Base-by-base conservation (phyloP, 2,113 vertebrate genomes). In the Ahaetulla prasina region DNA sequence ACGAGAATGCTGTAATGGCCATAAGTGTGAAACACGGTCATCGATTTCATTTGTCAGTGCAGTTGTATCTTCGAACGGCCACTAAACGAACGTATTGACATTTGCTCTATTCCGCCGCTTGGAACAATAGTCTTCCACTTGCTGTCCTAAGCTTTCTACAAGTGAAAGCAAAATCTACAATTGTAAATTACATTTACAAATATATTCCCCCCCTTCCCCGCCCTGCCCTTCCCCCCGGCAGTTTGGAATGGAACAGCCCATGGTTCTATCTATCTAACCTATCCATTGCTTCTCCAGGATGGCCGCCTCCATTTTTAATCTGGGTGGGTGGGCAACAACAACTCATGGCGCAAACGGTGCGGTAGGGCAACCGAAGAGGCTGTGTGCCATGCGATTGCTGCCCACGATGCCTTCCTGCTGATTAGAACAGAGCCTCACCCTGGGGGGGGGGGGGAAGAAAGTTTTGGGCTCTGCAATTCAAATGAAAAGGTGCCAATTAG, bases 401-500 rank as follows among this genome's bases (percentile, higher is more conserved):
- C 47, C 89, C 43, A 27, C 25, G 10, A 18, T 57, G 52, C n/a
- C 47, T 35, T 14, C 39, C 86, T 20, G 22, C 57, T 88, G 27
- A 74, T 47, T 35, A 25, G 30, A 20, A 35, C 18, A 68, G 74
- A 63, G 50, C 35, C 7, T 87, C 1, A 3, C 35, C n/a, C 50
- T 54, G 8, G 39, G 3, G 57, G 57, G 55, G 8, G 54, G 5
- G 6, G 55, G 53, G 1, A 45, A 3, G 0, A 2, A 53, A 80
- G 50, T 39, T 88, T 88, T 47, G 87, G 85, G 92, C 52, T 88
- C 43, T 39, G 39, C 14, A 43, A 30, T 88, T 88, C 92, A 93
- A 84, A 84, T n/a, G 50, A 50, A 87, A 80, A 84, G 89, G 85
- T 84, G 60, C 60, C 89, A 88, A 93, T 93, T 93, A 91, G 35